These are phyloP conservation scores for Heteromyza rotundicornis DNA, from an alignment of 2,888 invertebrate genomes.

Conservation along the genomic window DNA sequence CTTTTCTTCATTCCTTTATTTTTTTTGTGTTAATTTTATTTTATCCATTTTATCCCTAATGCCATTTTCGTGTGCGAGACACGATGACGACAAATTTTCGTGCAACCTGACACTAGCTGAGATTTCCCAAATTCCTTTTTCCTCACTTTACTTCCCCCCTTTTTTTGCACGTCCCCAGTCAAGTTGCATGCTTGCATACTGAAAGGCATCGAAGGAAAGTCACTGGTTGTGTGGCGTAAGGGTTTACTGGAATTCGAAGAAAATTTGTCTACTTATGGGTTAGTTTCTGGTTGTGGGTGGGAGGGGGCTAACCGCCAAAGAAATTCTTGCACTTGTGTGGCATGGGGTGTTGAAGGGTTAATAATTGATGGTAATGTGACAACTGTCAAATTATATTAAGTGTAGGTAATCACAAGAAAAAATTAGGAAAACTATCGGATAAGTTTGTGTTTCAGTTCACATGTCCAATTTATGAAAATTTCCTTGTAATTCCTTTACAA, in stretches of 20 bases:
- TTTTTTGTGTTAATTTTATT: too few species aligned
- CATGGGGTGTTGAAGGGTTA: too few species aligned
- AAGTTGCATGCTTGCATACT: slow-evolving; percentile 47
- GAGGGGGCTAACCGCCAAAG: not conserved
- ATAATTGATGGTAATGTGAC: too few species aligned
- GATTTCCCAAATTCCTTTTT: slow-evolving; percentile 57
- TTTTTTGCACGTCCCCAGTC: slow-evolving; percentile 15
- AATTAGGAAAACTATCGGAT: too few species aligned
- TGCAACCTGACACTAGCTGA: slow-evolving; percentile 59
- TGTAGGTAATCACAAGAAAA: too few species aligned
- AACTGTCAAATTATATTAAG: too few species aligned
- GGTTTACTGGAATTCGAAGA: not conserved
- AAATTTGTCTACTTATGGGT: slow-evolving; percentile 17
- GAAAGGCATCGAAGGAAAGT: not conserved
- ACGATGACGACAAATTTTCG: slow-evolving; percentile 57
- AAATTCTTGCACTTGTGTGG: too few species aligned
- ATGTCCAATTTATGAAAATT: too few species aligned
- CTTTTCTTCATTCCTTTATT: too few species aligned
- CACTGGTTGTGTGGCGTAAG: not conserved
- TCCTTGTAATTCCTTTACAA: too few species aligned
- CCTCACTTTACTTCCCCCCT: slow-evolving; percentile 5
- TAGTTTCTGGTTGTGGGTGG: not conserved
- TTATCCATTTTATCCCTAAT: slow-evolving; percentile 56
- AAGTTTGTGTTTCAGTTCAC: too few species aligned
- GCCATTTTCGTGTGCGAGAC: slow-evolving; percentile 49